Percentiles rank a stretch among this genome's conserved stretches.
phyloP scores from a whole-genome alignment of 2,888 invertebrate species.

The Rhingia campestris region DNA sequence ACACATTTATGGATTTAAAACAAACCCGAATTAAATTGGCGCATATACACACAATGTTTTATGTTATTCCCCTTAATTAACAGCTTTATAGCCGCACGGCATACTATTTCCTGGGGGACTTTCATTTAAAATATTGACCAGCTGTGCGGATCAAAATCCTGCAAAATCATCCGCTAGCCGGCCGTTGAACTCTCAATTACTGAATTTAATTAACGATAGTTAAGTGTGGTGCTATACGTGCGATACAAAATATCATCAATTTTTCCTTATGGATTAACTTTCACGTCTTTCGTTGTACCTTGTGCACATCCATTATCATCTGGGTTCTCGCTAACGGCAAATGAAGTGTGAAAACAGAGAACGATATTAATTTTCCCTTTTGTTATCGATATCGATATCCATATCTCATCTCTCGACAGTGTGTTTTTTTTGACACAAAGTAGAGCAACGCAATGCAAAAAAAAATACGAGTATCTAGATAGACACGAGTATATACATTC shows the following conservation, averaged over 20 bases:
- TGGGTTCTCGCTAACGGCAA: conserved; percentile 10
- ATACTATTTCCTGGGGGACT: neutral
- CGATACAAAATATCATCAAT: neutral
- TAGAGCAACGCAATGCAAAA: neutral
- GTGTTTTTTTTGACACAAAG: neutral
- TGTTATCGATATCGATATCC: conserved; percentile 37
- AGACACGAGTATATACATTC: neutral
- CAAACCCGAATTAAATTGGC: conserved; percentile 1
- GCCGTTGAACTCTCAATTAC: conserved; percentile 36
- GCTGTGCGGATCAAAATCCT: neutral
- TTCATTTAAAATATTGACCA: neutral
- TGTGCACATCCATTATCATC: conserved; percentile 3
- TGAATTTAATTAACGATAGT: conserved; percentile 37
- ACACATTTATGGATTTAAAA: conserved; percentile 23
- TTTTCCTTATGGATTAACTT: conserved; percentile 27
- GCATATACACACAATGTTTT: conserved; percentile 2
- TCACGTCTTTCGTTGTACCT: conserved; percentile 6
- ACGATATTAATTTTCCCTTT: conserved; percentile 48
- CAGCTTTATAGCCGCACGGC: neutral
- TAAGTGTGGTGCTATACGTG: neutral
- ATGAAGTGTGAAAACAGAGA: conserved; percentile 57
- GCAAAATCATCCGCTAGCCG: neutral
- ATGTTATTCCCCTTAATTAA: conserved; percentile 31
- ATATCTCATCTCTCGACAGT: too few relatives aligned
- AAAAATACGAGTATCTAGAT: conserved; percentile 13